Evolutionary conservation across 1,140 invertebrate species (phyloP).

Genomic region (Drosophila rhopaloa): DNA sequence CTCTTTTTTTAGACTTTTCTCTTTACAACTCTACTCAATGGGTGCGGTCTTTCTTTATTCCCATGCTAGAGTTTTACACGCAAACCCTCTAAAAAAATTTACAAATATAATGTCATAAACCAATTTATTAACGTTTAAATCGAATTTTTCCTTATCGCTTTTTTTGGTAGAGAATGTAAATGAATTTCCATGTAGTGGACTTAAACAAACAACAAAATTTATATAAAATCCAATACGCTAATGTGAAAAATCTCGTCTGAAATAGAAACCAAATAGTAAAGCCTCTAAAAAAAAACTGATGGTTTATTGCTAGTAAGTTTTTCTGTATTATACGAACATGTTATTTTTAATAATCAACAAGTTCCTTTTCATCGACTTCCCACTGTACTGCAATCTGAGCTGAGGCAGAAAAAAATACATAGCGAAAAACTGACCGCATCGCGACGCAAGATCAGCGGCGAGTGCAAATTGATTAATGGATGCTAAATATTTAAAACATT

Average conservation of each 20-base stretch:
- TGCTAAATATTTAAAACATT: slow-evolving; percentile 76
- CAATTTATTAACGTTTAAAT: slow-evolving; percentile 53
- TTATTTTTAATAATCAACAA: not conserved
- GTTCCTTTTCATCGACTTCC: not conserved
- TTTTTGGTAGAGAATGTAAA: slow-evolving; percentile 30
- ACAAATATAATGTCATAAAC: not conserved
- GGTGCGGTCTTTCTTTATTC: slow-evolving; percentile 27
- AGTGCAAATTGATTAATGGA: slow-evolving; percentile 80
- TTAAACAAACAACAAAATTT: slow-evolving; percentile 32
- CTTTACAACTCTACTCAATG: slow-evolving; percentile 4
- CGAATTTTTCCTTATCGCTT: slow-evolving; percentile 48
- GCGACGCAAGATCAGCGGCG: slow-evolving; percentile 30
- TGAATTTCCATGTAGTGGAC: slow-evolving; percentile 23
- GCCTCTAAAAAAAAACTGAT: not conserved
- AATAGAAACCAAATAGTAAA: slow-evolving; percentile 19
- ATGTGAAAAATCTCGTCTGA: slow-evolving; percentile 27
- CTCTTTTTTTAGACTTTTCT: not conserved
- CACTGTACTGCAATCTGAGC: slow-evolving; percentile 37
- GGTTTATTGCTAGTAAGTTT: too few species aligned
- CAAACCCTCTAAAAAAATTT: slow-evolving; percentile 4
- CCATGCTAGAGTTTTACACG: slow-evolving; percentile 1
- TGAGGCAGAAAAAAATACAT: slow-evolving; percentile 1
- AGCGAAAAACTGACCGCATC: slow-evolving; percentile 53
- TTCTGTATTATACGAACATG: too few species aligned
- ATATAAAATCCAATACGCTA: slow-evolving; percentile 32